Conservation (phyloP, 2,113 vertebrate species). For the Labrus mixtus region DNA sequence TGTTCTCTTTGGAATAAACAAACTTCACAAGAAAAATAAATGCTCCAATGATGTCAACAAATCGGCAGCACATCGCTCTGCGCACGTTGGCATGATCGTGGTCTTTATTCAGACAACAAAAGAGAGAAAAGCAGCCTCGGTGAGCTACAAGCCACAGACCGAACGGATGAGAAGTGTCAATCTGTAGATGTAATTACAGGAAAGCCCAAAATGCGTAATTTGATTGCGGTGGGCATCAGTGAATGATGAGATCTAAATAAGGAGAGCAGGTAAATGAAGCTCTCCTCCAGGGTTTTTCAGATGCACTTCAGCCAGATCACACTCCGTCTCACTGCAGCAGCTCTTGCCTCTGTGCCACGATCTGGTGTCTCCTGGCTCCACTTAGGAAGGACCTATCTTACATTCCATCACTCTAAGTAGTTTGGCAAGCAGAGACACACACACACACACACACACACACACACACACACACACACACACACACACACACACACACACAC, state of each 20-base stretch:
- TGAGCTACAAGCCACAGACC: neutral
- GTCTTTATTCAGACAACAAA: slow-evolving; percentile 7
- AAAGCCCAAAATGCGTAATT: slow-evolving; percentile 19
- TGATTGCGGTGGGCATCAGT: slow-evolving; percentile 10
- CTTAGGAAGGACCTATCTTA: slow-evolving; percentile 26
- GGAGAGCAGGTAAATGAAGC: slow-evolving; percentile 22
- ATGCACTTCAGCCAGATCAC: slow-evolving; percentile 13
- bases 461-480: slow-evolving; percentile 25
- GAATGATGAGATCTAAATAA: slow-evolving; percentile 15
- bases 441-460: neutral
- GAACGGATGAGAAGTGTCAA: slow-evolving; percentile 21
- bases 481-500: slow-evolving; percentile 22
- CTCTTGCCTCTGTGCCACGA: slow-evolving; percentile 10
- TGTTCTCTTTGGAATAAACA: neutral
- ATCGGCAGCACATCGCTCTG: neutral
- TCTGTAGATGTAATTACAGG: slow-evolving; percentile 19
- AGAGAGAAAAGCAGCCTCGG: neutral
- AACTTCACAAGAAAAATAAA: neutral
- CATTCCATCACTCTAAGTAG: slow-evolving; percentile 56
- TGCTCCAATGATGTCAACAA: neutral
- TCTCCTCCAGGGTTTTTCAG: slow-evolving; percentile 10
- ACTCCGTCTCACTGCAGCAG: slow-evolving; percentile 26
- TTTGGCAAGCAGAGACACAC: slow-evolving; percentile 7
- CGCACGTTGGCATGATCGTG: neutral
- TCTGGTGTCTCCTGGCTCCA: slow-evolving; percentile 28